A percentile compares a stretch with the other conserved stretches of the same genome.
Evolutionary conservation across 1,140 invertebrate species (phyloP).

Genomic region (Bicyclus anynana): DNA sequence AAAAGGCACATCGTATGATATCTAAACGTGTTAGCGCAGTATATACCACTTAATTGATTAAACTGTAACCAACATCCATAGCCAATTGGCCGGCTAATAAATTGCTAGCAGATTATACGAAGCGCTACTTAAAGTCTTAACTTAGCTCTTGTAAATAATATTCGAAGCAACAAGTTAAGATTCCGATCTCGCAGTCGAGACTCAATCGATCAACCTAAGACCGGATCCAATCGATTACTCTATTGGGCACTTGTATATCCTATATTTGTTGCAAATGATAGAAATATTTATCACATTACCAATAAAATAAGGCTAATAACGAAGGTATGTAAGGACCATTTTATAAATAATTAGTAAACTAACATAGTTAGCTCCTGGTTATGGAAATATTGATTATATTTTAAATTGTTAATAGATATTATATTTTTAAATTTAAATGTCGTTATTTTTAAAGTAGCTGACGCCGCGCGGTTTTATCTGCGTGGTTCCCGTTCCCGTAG

Average conservation of each 20-base stretch:
- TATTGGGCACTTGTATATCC: background rate
- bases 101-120: background rate
- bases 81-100: background rate
- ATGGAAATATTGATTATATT: too few species aligned
- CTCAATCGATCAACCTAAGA: constrained; percentile 30
- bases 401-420: too few species aligned
- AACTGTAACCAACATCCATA: background rate
- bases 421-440: too few species aligned
- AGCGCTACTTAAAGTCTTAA: constrained; percentile 7
- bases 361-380: too few species aligned
- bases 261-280: constrained; percentile 3
- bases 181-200: constrained; percentile 41
- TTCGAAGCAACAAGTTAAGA: constrained; percentile 16
- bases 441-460: too few species aligned
- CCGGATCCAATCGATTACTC: background rate
- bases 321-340: too few species aligned
- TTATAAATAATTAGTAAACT: too few species aligned
- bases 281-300: background rate
- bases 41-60: background rate
- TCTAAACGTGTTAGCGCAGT: background rate
- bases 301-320: background rate
- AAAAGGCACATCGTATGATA: too few species aligned
- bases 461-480: too few species aligned
- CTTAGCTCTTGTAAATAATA: constrained; percentile 8
- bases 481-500: too few species aligned